A percentile compares a stretch with the other conserved stretches of the same genome.
These are phyloP conservation scores for Barypeithes pellucidus DNA, from an alignment of 2,888 invertebrate species.

Conservation along the genomic window DNA sequence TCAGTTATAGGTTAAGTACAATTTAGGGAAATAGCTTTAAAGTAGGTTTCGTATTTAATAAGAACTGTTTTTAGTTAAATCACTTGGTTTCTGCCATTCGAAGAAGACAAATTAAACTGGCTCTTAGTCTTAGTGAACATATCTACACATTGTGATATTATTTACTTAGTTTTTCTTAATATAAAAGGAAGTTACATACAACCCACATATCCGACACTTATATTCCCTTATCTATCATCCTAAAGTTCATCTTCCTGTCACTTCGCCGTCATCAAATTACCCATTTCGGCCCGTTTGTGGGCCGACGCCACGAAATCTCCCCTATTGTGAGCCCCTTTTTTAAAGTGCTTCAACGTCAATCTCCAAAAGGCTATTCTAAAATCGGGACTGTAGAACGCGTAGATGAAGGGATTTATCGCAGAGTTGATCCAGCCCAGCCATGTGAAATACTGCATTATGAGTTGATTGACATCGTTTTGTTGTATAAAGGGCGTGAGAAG, in stretches of 20 bases:
- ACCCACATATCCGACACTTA: neutral
- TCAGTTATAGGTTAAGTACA: no score
- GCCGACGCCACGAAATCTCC: constrained; percentile 11
- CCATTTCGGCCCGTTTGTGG: constrained; percentile 25
- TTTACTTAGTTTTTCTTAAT: no score
- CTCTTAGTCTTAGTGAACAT: no score
- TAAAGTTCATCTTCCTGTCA: constrained; percentile 36
- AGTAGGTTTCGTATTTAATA: no score
- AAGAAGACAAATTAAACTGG: no score
- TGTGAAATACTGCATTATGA: constrained; percentile 83
- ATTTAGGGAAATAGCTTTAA: no score
- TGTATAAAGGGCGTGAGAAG: constrained; percentile 86
- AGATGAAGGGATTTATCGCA: constrained; percentile 92
- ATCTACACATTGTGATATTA: no score
- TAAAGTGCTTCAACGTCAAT: constrained; percentile 82
- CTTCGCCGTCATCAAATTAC: constrained; percentile 19
- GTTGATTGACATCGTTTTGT: constrained; percentile 72
- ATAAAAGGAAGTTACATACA: neutral
- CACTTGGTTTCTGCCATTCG: no score
- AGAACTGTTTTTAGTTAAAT: no score
- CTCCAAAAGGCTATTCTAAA: constrained; percentile 91
- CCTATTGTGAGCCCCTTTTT: constrained; percentile 64
- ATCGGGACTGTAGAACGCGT: constrained; percentile 91
- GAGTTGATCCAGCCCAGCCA: constrained; percentile 95
- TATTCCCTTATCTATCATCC: neutral